Percentiles rank a stretch among this genome's conserved stretches.
These are phyloP conservation scores for Fistularia tabacaria DNA, from an alignment of 2,797 vertebrate genomes.

Conservation along the genomic window DNA sequence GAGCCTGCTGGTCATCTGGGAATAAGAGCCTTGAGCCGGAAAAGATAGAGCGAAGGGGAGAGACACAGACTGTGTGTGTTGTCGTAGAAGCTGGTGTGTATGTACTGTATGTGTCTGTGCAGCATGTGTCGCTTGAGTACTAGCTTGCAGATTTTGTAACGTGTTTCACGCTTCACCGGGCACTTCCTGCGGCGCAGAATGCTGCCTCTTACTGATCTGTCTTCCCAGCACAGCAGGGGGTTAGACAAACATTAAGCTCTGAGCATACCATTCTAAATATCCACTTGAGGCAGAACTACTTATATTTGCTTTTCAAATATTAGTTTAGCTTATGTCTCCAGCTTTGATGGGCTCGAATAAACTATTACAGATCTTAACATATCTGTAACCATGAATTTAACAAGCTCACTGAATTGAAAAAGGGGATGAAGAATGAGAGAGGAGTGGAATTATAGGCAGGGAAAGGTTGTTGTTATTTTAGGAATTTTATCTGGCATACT, in stretches of 20 bases:
- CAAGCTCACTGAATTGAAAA: too few species aligned
- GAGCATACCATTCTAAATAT: constrained; percentile 19
- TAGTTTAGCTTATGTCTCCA: too few species aligned
- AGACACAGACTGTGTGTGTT: constrained; percentile 2
- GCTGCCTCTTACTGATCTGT: constrained; percentile 44
- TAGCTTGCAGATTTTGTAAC: constrained; percentile 55
- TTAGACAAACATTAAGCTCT: constrained; percentile 41
- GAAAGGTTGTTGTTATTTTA: too few species aligned
- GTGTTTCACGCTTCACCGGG: constrained; percentile 44
- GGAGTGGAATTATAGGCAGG: too few species aligned
- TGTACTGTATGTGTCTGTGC: constrained; percentile 6
- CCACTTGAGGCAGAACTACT: constrained; percentile 11
- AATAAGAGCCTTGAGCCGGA: constrained; percentile 42
- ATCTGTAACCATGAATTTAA: too few species aligned
- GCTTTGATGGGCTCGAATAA: too few species aligned
- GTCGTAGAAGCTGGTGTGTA: not conserved
- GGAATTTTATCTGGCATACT: too few species aligned
- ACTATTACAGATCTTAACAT: too few species aligned
- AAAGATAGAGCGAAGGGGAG: constrained; percentile 26
- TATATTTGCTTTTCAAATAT: not conserved
- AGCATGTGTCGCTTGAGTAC: constrained; percentile 36
- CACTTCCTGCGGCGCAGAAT: constrained; percentile 42
- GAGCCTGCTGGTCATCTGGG: constrained; percentile 55
- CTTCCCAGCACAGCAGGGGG: constrained; percentile 35
- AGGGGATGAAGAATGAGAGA: too few species aligned